Conservation (phyloP, 2,888 invertebrate genomes). For the Sepiola atlantica region DNA sequence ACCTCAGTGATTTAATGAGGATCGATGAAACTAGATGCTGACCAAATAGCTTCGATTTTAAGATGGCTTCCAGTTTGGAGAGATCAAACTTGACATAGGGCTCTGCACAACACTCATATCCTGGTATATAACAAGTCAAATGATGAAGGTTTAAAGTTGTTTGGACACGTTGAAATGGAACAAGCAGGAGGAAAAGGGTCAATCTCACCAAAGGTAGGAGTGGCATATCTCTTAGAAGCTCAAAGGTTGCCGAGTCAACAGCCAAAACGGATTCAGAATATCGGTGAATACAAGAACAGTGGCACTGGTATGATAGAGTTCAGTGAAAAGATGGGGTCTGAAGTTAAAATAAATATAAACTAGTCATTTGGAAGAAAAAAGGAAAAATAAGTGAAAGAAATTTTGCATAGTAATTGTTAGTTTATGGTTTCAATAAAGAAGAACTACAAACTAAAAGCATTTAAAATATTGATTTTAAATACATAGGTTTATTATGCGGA, state of each 20-base stretch:
- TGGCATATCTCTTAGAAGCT: background rate
- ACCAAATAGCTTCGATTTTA: background rate
- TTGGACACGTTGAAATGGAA: background rate
- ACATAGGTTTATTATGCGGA: too few relatives aligned
- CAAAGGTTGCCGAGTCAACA: background rate
- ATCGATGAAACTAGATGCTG: background rate
- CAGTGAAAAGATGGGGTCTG: background rate
- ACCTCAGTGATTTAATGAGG: background rate
- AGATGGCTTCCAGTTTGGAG: background rate
- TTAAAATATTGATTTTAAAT: too few relatives aligned
- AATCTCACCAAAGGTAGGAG: background rate
- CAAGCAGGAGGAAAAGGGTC: background rate
- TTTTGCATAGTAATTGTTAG: too few relatives aligned
- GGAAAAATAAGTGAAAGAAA: background rate
- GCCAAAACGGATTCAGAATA: background rate
- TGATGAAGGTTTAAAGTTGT: background rate
- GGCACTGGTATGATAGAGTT: background rate
- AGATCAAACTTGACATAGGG: background rate
- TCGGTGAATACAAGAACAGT: background rate
- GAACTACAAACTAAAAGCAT: too few relatives aligned
- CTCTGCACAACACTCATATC: background rate
- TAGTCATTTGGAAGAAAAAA: background rate
- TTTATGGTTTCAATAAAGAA: too few relatives aligned
- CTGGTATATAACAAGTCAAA: background rate
- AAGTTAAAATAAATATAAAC: background rate